A percentile compares a stretch with the other conserved stretches of the same genome.
Conservation (phyloP, 2,797 vertebrate genomes). For the Selene dorsalis region DNA sequence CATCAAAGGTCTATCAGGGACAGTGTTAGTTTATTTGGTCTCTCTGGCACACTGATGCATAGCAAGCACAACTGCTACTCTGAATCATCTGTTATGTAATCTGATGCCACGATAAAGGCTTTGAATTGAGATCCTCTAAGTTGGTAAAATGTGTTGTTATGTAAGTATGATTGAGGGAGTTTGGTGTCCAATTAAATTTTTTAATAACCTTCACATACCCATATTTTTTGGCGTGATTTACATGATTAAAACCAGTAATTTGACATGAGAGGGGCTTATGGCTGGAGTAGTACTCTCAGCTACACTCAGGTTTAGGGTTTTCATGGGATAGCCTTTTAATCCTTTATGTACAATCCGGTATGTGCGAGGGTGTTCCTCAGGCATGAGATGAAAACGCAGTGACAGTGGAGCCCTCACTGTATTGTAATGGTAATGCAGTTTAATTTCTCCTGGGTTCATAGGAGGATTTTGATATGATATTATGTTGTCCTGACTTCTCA, state of each 20-base stretch:
- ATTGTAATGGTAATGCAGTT: slow-evolving; percentile 58
- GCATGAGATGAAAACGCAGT: slow-evolving; percentile 53
- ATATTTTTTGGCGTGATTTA: slow-evolving; percentile 3
- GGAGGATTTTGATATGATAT: slow-evolving; percentile 27
- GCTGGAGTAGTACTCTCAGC: slow-evolving; percentile 46
- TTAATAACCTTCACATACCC: slow-evolving; percentile 51
- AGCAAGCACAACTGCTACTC: slow-evolving; percentile 70
- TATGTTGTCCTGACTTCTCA: not conserved
- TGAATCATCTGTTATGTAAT: slow-evolving; percentile 84
- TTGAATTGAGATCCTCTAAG: slow-evolving; percentile 73
- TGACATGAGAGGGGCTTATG: slow-evolving; percentile 54
- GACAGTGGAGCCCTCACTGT: slow-evolving; percentile 61
- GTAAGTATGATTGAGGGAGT: slow-evolving; percentile 66
- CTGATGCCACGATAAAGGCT: slow-evolving; percentile 76
- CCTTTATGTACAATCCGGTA: slow-evolving; percentile 70
- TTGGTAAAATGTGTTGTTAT: slow-evolving; percentile 72
- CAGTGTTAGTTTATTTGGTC: slow-evolving; percentile 33
- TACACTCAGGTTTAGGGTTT: slow-evolving; percentile 53
- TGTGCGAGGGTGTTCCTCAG: slow-evolving; percentile 73
- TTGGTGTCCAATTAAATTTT: slow-evolving; percentile 68
- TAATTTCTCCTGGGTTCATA: slow-evolving; percentile 24
- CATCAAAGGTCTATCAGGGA: slow-evolving; percentile 28
- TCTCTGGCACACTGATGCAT: slow-evolving; percentile 50
- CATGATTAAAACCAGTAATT: slow-evolving; percentile 57
- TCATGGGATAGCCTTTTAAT: slow-evolving; percentile 78